These are phyloP conservation scores for Drosophila murphyi DNA, from an alignment of 1,140 invertebrate genomes.

Conservation along the genomic window DNA sequence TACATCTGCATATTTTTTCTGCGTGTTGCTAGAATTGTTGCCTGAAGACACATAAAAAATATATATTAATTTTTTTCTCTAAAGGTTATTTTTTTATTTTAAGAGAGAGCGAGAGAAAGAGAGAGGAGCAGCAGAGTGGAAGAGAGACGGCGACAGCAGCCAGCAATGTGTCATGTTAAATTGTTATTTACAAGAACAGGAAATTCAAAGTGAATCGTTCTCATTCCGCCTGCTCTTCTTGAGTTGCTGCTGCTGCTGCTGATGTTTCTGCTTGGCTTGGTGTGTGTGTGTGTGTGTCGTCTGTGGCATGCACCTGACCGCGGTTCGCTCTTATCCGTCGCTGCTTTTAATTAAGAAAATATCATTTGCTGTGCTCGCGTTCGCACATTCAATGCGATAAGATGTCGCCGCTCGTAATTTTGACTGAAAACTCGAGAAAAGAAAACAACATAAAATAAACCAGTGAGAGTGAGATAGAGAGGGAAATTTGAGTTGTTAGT, in stretches of 20 bases:
- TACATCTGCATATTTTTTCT: too few species aligned
- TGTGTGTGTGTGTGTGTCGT: neutral
- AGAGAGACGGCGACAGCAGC: constrained; percentile 41
- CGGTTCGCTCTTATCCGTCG: constrained; percentile 58
- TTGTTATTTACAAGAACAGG: constrained; percentile 81
- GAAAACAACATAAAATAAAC: neutral
- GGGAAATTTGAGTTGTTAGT: constrained; percentile 19
- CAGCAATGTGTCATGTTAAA: constrained; percentile 77
- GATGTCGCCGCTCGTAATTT: constrained; percentile 45
- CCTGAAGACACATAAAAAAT: too few species aligned
- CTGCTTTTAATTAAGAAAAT: constrained; percentile 78
- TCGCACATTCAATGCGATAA: constrained; percentile 57
- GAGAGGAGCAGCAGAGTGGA: constrained; percentile 27
- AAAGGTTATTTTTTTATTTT: neutral
- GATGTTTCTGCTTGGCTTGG: neutral
- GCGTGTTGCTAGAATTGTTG: too few species aligned
- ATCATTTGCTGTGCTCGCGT: constrained; percentile 46
- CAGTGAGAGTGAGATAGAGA: neutral
- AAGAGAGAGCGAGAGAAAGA: constrained; percentile 17
- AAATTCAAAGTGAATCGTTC: constrained; percentile 68
- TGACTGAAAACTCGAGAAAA: constrained; percentile 2
- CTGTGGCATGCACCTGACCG: constrained; percentile 54
- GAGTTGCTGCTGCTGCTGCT: constrained; percentile 8
- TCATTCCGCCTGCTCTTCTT: constrained; percentile 11
- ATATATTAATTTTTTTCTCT: too few species aligned